Base-by-base conservation (phyloP, 1,140 invertebrate species). In the Micrasema minimum region DNA sequence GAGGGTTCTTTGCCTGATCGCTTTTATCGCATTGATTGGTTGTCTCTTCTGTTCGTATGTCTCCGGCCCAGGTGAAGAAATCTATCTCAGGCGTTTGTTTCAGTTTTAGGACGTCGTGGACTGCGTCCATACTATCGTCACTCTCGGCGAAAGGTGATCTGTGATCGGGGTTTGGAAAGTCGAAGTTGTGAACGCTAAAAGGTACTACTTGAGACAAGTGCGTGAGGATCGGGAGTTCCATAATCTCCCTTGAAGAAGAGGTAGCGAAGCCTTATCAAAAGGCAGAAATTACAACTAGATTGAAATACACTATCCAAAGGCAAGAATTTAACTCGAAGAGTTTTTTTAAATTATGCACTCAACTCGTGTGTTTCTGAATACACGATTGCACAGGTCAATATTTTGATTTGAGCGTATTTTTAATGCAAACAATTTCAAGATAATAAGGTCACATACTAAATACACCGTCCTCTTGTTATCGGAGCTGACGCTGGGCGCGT, bases 61-160 rank as follows among this genome's bases (percentile, higher is more conserved):
- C 74, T 10, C 64, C 62, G 2, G 59, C 48, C 74, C 74, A 75
- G 11, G 66, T 38, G 59, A 75, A 70, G 22, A 75, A 59, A 11
- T 61, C 70, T 18, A 70, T 53, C 23, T 73, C 72, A 31, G 68
- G 62, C 7, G 66, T 50, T 3, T 69, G 57, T 50, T 75, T 75
- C 5, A 72, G 26, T 20, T 75, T 75, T 18, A 75, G 23, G 9
- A 26, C 46, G 11, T 69, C 72, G 20, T 53, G 61, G n/a, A 71
- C 66, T 38, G 69, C 57, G 45, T 75, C 74, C 74, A 75, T 75
- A 38, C 70, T 72, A 66, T 50, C 53, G 53, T 72, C 66, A 41
- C 72, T 74, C 11, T 65, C 72, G 9, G 45, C 48, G 43, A 46
- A 22, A n/a, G 51, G 62, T 23, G 64, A 53, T 10, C 41, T 3